A percentile compares a stretch with the other conserved stretches of the same genome.
phyloP scores from a whole-genome alignment of 2,113 vertebrate genomes.

The Leptobrachium leishanense region DNA sequence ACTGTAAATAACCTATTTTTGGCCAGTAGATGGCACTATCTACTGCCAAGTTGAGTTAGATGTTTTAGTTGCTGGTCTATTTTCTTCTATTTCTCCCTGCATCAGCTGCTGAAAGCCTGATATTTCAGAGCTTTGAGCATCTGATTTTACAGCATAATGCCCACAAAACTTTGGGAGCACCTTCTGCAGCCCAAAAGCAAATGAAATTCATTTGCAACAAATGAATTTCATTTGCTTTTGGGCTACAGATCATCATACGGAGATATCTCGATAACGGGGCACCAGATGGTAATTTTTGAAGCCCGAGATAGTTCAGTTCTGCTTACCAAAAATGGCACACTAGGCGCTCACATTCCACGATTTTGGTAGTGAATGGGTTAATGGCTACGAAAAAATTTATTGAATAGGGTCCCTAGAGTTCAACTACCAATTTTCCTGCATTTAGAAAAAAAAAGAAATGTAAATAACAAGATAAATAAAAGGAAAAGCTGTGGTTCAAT shows the following conservation, averaged over 20 bases:
- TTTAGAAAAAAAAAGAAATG: conserved; percentile 44
- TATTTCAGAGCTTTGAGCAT: too few relatives aligned
- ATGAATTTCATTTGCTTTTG: too few relatives aligned
- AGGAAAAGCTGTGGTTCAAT: neutral
- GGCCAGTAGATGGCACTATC: too few relatives aligned
- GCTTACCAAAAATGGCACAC: conserved; percentile 3
- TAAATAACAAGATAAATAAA: conserved; percentile 3
- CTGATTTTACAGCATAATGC: too few relatives aligned
- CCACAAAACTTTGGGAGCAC: too few relatives aligned
- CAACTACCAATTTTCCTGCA: conserved; percentile 44
- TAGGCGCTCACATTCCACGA: conserved; percentile 46
- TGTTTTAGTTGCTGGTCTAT: too few relatives aligned
- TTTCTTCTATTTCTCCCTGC: too few relatives aligned
- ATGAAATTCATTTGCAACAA: too few relatives aligned
- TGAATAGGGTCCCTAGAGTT: conserved; percentile 44
- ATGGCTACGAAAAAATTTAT: conserved; percentile 32
- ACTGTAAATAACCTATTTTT: too few relatives aligned
- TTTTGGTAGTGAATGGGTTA: conserved; percentile 16
- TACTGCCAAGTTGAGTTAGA: too few relatives aligned
- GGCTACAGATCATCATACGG: neutral
- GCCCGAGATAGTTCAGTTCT: neutral
- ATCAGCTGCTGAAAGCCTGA: too few relatives aligned
- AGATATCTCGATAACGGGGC: neutral
- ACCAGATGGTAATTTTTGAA: neutral
- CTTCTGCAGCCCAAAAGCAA: too few relatives aligned